Base-by-base conservation (phyloP, 2,113 vertebrate species). In the Phalacrocorax pelagicus region DNA sequence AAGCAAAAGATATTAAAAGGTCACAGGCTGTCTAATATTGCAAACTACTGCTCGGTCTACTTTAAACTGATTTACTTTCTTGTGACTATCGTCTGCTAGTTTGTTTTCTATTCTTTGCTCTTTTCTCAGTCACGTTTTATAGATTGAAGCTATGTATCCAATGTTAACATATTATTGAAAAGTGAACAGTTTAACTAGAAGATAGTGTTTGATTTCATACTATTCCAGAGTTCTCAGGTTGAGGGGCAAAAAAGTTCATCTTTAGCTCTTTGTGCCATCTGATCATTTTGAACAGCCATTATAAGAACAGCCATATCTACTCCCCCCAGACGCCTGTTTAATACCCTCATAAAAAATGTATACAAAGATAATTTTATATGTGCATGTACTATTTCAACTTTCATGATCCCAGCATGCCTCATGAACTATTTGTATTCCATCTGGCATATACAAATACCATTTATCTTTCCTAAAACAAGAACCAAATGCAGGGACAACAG, bases 1-100 rank as follows among this genome's bases (percentile, higher is more conserved):
- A 85, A 59, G 54, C 4, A 71, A 86, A 93, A 91, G 36, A 81
- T 47, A 94, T 54, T 82, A 69, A 92, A 96, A 94, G 70, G 82
- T 96, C 77, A 95, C 71, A 59, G 38, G 47, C 51, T 86, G 36
- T 86, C 81, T 84, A 87, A 93, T 65, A 74, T 32, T 77, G 32
- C 70, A 65, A 86, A 49, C 20, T 80, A 59, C 67, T 52, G 34
- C 85, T 92, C 84, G 57, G 61, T 38, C 42, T 77, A n/a, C 57
- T 93, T 69, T 54, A 59, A 65, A 51, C 13, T 46, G 52, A 91
- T 30, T 90, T 58, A 94, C 81, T 89, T 95, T 85, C 71, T 27
- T 54, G 27, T 38, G 59, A 67, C 19, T 81, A 20, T 18, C 47
- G 29, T 49, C 59, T 84, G 55, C 30, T 55, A 18, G 23, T 69